Evolutionary conservation across 2,888 invertebrate species (phyloP).

Genomic region (Drosophila demipolita): DNA sequence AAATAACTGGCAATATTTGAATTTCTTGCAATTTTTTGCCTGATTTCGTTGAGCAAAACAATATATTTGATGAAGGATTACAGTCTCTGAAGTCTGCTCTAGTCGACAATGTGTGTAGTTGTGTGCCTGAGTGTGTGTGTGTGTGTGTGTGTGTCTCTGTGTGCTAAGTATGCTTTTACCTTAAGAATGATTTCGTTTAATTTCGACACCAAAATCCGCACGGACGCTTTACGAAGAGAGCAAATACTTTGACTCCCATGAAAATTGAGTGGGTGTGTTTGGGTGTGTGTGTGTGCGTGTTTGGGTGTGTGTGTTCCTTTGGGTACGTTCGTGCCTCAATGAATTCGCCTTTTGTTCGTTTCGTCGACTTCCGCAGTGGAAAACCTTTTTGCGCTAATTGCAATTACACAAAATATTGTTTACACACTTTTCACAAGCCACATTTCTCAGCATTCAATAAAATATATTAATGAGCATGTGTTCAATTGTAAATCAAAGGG

Average conservation of each 20-base stretch:
- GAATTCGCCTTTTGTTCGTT: slow-evolving; percentile 22
- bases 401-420: slow-evolving; percentile 72
- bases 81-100: slow-evolving; percentile 1
- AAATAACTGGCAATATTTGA: neutral
- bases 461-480: slow-evolving; percentile 3
- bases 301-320: neutral
- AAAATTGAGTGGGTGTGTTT: neutral
- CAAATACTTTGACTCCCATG: slow-evolving; percentile 41
- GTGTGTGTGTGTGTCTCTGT: slow-evolving; percentile 7
- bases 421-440: slow-evolving; percentile 41
- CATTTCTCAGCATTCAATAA: slow-evolving; percentile 35
- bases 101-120: slow-evolving; percentile 8
- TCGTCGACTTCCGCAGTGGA: slow-evolving; percentile 34
- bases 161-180: slow-evolving; percentile 1
- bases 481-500: neutral
- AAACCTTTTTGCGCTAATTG: slow-evolving; percentile 65
- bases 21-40: neutral
- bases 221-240: slow-evolving; percentile 44
- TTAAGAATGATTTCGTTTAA: slow-evolving; percentile 47
- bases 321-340: slow-evolving; percentile 9
- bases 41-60: neutral
- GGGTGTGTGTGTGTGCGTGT: neutral
- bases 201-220: slow-evolving; percentile 58
- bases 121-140: neutral
- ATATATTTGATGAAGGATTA: neutral